Base-by-base conservation (phyloP, 2,888 invertebrate genomes). In the Drosophila flavopinicola region DNA sequence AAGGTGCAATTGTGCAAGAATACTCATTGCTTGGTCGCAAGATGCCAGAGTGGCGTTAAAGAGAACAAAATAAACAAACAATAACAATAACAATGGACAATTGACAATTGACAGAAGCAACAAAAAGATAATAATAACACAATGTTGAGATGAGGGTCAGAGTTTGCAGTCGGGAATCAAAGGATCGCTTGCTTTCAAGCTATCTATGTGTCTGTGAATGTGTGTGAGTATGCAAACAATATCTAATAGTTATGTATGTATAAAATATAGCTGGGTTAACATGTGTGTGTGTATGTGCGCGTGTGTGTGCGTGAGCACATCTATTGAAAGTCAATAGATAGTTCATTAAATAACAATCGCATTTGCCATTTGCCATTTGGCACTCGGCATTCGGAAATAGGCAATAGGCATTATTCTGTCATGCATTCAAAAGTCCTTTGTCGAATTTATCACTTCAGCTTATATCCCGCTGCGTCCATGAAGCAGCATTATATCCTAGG, bases 281-380 rank as follows among this genome's bases (percentile, higher is more conserved):
- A n/a, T n/a, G n/a, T n/a, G n/a, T n/a, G n/a, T n/a, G n/a, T n/a
- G n/a, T n/a, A n/a, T n/a, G n/a, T n/a, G n/a, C n/a, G n/a, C n/a
- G n/a, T n/a, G n/a, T 4, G 20, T 38, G 5, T 42, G 13, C 15
- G 41, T 23, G 41, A 13, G 39, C 27, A 42, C 24, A 44, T 44
- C 32, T 52, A 61, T 66, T 59, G 57, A 54, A 44, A 66, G 44
- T 69, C 74, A 66, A 77, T 75, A 61, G 66, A 59, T 58, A 72
- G 66, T 74, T 71, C 60, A 77, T 75, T 69, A 78, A 73, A 78
- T 67, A 52, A 76, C 74, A 80, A 69, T 67, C 49, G 57, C 47
- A 56, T 67, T 71, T 52, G 60, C 47, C 67, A 48, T 63, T 67
- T 66, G 49, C 32, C 58, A 45, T n/a, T n/a, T n/a, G n/a, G n/a